Percentiles rank a stretch among this genome's conserved stretches.
Conservation (phyloP, 2,888 invertebrate species). For the Caenorhabditis imperialis region DNA sequence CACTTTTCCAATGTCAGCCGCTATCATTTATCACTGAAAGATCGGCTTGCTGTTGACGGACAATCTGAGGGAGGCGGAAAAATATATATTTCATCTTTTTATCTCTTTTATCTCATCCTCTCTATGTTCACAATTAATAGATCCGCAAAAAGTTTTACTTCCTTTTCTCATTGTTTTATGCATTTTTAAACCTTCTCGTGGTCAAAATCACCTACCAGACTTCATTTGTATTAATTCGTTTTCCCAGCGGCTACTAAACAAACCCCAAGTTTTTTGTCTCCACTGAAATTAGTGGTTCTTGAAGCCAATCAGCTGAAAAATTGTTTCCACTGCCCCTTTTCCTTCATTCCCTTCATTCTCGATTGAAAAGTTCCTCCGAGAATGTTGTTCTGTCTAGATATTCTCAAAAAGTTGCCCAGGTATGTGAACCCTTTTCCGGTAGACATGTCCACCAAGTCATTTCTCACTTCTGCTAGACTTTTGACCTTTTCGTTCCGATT, state of each 20-base stretch:
- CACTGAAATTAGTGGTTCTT: conserved; percentile 27
- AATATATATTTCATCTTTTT: conserved; percentile 4
- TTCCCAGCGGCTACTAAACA: conserved; percentile 35
- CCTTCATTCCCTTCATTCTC: conserved; percentile 3
- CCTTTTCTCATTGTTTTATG: conserved; percentile 3
- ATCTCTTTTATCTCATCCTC: background rate
- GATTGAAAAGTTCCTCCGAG: background rate
- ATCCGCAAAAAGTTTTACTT: conserved; percentile 21
- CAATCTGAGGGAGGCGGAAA: conserved; percentile 14
- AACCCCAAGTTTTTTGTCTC: conserved; percentile 6
- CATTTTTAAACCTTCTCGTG: conserved; percentile 9
- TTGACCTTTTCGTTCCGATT: too few species aligned
- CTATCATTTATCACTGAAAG: conserved; percentile 50
- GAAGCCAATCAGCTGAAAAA: conserved; percentile 29
- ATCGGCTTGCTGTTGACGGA: too few species aligned
- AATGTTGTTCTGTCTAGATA: conserved; percentile 39
- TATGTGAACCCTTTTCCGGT: conserved; percentile 11
- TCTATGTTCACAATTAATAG: too few species aligned
- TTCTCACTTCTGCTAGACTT: background rate
- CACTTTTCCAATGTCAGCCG: conserved; percentile 19
- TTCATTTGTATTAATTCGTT: conserved; percentile 21
- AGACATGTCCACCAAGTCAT: background rate
- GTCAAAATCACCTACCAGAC: too few species aligned
- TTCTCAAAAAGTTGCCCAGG: conserved; percentile 27
- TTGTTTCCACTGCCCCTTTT: too few species aligned